Evolutionary conservation across 2,888 invertebrate genomes (phyloP), one percentile per base, ranked within the genome.

Genomic region (Trachelus stipa): DNA sequence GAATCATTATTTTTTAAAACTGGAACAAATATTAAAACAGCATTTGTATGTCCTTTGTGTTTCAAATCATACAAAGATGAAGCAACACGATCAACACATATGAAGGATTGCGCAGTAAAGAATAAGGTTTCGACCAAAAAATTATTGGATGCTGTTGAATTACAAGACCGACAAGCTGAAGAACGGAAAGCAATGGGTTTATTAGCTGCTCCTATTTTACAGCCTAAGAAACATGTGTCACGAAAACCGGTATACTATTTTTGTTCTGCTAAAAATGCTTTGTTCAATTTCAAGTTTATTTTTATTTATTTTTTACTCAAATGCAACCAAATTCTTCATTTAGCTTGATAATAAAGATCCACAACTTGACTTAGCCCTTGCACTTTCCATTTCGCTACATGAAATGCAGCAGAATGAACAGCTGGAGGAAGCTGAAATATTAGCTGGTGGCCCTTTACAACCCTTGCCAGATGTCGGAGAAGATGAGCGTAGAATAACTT

Each of bases 371-470:
- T 85, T 92, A 74, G 92, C 91, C 23, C 80, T 92, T 73, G 92
- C 92, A 11, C 85, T 92, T 77, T 92, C 92, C 23, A 89, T 88
- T 79, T 92, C 92, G 2, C 87, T 92, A 34, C 89, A 91, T 71
- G 91, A 92, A 83, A 89, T 88, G 35, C 86, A 92, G 75, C 84
- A 90, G 82, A 84, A 85, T 23, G 85, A 88, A 34, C 84, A 88
- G 78, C 77, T 89, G 33, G 87, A 90, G 79, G 88, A 91, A 79
- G 88, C 88, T 71, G 84, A 88, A 34, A 81, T 87, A 33, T 78
- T 91, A 74, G 84, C 88, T n/a, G 87, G 84, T 79, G 89, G 86
- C 76, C 73, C 77, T 78, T 81, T 68, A 9, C 73, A 74, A 23
- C 81, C 75, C 76, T 84, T 35, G 23, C 35, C 35, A 30, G 82